phyloP scores from a whole-genome alignment of 2,113 vertebrate genomes.

The Steatornis caripensis region DNA sequence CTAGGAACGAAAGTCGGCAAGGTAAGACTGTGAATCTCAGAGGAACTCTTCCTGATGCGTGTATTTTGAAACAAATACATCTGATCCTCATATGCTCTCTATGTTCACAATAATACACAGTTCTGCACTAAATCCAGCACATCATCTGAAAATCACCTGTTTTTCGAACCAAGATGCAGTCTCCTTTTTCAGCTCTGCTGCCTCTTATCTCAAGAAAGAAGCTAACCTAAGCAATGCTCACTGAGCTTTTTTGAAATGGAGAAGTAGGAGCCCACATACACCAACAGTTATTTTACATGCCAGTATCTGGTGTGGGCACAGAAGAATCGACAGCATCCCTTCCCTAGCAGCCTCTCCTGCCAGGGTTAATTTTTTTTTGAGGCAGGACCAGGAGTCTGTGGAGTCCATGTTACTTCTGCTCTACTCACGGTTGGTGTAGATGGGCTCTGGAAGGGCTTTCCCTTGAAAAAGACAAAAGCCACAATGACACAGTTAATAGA shows the following conservation, averaged over 20 bases:
- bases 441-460: slow-evolving; percentile 72
- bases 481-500: slow-evolving; percentile 60
- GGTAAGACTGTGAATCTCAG: neutral
- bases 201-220: neutral
- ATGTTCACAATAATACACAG: neutral
- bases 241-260: neutral
- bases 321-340: neutral
- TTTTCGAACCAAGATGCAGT: neutral
- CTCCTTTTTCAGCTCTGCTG: neutral
- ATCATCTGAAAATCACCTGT: neutral
- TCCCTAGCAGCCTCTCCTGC: neutral
- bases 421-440: slow-evolving; percentile 75
- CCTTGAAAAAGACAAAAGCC: slow-evolving; percentile 73
- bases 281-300: neutral
- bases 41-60: neutral
- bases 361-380: neutral
- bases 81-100: neutral
- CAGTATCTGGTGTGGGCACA: neutral
- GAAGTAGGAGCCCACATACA: neutral
- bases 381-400: neutral
- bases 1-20: neutral
- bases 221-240: neutral
- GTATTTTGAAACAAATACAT: neutral
- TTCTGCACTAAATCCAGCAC: neutral
- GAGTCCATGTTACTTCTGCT: neutral